A percentile compares a stretch with the other conserved stretches of the same genome.
Evolutionary conservation across 2,797 vertebrate species (phyloP).

Genomic region (Anguilla pacifica): DNA sequence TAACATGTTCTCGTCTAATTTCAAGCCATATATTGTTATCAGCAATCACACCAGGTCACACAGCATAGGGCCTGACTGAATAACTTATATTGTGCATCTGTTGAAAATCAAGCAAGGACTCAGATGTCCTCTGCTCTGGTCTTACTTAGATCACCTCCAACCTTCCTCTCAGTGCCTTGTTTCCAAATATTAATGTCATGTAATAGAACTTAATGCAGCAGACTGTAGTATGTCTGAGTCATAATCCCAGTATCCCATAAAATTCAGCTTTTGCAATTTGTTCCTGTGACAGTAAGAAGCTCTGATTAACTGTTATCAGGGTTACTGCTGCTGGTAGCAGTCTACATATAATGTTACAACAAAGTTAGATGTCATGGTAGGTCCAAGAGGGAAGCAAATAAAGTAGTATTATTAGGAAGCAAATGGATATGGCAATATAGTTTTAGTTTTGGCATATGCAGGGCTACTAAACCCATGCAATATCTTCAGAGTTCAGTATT

Average conservation of each 20-base stretch:
- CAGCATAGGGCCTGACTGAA: neutral
- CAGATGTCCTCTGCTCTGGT: neutral
- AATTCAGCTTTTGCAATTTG: neutral
- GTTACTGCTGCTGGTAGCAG: neutral
- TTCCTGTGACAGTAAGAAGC: neutral
- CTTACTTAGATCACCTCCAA: neutral
- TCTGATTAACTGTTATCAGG: neutral
- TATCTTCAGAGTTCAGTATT: too few relatives aligned
- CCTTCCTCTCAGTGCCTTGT: too few relatives aligned
- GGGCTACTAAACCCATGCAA: too few relatives aligned
- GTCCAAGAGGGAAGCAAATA: too few relatives aligned
- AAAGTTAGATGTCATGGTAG: too few relatives aligned
- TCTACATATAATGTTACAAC: too few relatives aligned
- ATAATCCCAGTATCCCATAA: neutral
- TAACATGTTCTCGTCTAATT: neutral
- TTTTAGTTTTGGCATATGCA: too few relatives aligned
- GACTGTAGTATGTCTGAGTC: neutral
- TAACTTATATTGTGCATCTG: neutral
- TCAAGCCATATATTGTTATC: neutral
- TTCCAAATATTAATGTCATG: constrained; percentile 10
- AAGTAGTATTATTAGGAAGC: too few relatives aligned
- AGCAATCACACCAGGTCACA: neutral
- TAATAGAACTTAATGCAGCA: neutral
- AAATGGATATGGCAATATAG: too few relatives aligned
- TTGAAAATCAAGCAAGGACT: neutral